These are phyloP conservation scores for Mustela nigripes DNA, from an alignment of 2,113 vertebrate genomes.

Conservation along the genomic window DNA sequence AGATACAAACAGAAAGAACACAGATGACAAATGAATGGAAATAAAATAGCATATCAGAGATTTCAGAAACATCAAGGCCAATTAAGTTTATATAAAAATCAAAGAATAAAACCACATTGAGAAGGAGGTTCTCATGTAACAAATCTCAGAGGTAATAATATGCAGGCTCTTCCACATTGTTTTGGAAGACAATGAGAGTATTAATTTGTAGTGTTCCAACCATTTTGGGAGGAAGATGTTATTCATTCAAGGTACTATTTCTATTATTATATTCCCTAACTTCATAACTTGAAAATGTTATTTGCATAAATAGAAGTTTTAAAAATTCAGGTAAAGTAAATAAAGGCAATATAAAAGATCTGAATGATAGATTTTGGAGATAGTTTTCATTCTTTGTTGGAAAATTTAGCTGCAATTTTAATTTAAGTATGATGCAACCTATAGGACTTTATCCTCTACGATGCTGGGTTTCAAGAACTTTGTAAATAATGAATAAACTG, in stretches of 20 bases:
- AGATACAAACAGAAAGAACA: neutral
- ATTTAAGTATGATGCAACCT: neutral
- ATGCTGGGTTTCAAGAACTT: neutral
- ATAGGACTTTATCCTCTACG: neutral
- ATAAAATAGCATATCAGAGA: neutral
- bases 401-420: neutral
- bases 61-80: neutral
- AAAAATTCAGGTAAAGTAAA: neutral
- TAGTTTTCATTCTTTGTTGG: neutral
- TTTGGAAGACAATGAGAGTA: neutral
- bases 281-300: neutral
- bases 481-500: neutral
- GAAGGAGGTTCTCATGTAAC: neutral
- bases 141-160: neutral
- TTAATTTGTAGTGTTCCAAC: neutral
- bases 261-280: neutral
- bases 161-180: neutral
- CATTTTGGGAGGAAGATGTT: neutral
- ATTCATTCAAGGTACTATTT: neutral
- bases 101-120: neutral
- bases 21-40: neutral
- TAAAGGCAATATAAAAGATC: neutral
- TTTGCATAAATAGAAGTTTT: neutral
- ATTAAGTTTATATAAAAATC: slow-evolving; percentile 14
- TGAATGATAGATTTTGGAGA: neutral